Evolutionary conservation across 1,140 invertebrate species (phyloP).

Genomic region (Aphis gossypii): DNA sequence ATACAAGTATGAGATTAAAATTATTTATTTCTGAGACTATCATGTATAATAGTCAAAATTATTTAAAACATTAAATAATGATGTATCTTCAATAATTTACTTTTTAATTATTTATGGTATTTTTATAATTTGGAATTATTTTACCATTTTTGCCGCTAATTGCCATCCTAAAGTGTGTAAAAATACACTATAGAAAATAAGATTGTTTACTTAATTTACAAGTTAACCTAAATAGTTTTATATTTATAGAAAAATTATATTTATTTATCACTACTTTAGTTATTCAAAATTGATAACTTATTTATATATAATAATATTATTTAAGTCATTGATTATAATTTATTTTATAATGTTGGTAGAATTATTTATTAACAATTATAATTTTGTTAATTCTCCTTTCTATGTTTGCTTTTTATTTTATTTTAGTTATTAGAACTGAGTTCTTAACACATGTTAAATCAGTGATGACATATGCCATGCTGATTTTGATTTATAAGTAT

Average conservation of each 20-base stretch:
- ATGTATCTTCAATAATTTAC: neutral
- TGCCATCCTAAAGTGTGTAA: neutral
- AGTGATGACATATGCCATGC: neutral
- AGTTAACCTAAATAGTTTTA: neutral
- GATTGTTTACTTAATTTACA: neutral
- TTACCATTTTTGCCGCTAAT: neutral
- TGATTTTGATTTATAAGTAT: too few species aligned
- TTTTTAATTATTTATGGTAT: neutral
- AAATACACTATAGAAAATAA: neutral
- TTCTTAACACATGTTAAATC: neutral
- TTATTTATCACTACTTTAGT: too few species aligned
- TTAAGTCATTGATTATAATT: neutral
- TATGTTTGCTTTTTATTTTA: too few species aligned
- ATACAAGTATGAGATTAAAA: conserved; percentile 1
- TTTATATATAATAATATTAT: neutral
- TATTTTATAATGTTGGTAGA: neutral
- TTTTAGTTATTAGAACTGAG: neutral
- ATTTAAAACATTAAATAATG: neutral
- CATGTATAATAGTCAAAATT: neutral
- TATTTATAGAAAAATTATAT: too few species aligned
- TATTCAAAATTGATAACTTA: neutral
- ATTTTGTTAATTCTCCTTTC: too few species aligned
- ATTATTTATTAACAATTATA: neutral
- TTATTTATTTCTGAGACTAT: neutral
- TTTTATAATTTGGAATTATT: neutral